A percentile compares a stretch with the other conserved stretches of the same genome.
These are phyloP conservation scores for Eledona agricola DNA, from an alignment of 2,888 invertebrate species.

Conservation along the genomic window DNA sequence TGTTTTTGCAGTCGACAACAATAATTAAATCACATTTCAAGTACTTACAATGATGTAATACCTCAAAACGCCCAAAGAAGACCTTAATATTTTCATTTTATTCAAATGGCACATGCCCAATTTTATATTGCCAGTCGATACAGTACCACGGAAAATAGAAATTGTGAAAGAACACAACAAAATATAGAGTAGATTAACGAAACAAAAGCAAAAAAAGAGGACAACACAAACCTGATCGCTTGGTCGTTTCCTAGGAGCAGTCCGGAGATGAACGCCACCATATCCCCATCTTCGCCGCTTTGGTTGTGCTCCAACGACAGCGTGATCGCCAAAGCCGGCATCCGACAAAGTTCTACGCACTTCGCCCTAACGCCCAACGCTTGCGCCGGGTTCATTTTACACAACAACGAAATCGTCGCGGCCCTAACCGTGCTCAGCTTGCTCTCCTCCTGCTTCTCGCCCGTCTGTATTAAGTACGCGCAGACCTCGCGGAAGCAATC, in stretches of 20 bases:
- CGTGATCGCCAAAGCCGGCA: conserved; percentile 88
- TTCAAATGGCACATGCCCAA: too few species aligned
- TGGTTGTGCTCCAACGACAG: conserved; percentile 75
- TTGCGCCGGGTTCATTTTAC: conserved; percentile 89
- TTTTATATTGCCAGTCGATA: too few species aligned
- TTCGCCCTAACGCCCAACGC: conserved; percentile 84
- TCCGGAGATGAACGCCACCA: conserved; percentile 76
- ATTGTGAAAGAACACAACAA: too few species aligned
- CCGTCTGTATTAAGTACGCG: conserved; percentile 83
- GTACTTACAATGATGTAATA: too few species aligned
- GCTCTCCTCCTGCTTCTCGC: conserved; percentile 90
- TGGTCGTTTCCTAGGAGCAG: conserved; percentile 87
- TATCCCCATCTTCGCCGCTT: conserved; percentile 55
- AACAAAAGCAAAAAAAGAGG: too few species aligned
- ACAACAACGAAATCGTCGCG: conserved; percentile 80
- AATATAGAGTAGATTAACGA: too few species aligned
- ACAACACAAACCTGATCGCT: conserved; percentile 67
- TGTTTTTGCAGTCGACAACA: too few species aligned
- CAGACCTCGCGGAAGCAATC: conserved; percentile 93
- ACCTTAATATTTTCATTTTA: too few species aligned
- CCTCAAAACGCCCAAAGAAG: too few species aligned
- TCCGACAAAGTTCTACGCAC: conserved; percentile 87
- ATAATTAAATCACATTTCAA: too few species aligned
- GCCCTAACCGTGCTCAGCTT: conserved; percentile 78
- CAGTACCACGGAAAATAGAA: too few species aligned